Base-by-base conservation (phyloP, 2,888 invertebrate genomes). In the Poecilus cupreus region DNA sequence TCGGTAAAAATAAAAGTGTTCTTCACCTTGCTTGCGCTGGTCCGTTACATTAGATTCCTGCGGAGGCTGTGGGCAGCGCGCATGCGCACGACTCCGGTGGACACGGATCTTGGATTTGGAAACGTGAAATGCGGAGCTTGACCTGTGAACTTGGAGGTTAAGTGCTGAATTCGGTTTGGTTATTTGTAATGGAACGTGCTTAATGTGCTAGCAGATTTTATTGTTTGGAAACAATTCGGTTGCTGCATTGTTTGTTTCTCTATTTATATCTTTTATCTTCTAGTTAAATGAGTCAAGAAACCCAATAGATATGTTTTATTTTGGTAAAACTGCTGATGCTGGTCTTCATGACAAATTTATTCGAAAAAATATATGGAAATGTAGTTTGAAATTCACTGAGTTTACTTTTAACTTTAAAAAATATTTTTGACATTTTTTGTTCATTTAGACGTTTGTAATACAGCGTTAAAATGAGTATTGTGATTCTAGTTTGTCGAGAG, bases 1-100 rank as follows among this genome's bases (percentile, higher is more conserved):
- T 51, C 26, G 16, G 13, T 60, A 78, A 78, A 78, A 78, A 78
- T 78, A 78, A 78, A 78, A 78, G 78, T 78, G 78, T 64, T 78
- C 78, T 78, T 78, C 78, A 78, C 60, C 78, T 78, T 78, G 39
- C 78, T 78, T 78, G 39, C 72, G 74, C 20, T 32, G 49, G 43
- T 10, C 77, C 77, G 77, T 57, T 54, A 54, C 77, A n/a, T 77
- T 54, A 54, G 54, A 57, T 77, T 57, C 78, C 78, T 24, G 24
- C 43, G 64, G 1, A 2, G 32, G 4, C 32, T 6, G 32, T 32
- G 32, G 39, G 54, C 37, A 24, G 22, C 22, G 32, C 64, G 43
- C 46, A 60, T 60, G 26, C 60, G 13, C 57, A 64, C 1, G 5
- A 16, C 64, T 32, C 32, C 6, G 6, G 6, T 18, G 32, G 18